Conservation (phyloP, 2,888 invertebrate species). For the Stomorhina lunata region DNA sequence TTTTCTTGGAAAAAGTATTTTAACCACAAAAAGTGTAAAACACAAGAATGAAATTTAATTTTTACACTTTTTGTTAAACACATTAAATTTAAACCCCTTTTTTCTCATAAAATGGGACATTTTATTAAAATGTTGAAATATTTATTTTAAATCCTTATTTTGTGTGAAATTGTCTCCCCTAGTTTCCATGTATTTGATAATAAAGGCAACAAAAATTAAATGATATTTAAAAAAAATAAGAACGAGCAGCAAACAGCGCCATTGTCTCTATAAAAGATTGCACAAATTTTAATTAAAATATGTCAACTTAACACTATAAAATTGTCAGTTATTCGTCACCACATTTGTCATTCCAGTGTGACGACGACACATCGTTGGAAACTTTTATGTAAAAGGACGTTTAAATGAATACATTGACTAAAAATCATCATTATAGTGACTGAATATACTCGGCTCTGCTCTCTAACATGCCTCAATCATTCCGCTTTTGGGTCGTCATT, state of each 20-base stretch:
- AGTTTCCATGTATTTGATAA: constrained; percentile 21
- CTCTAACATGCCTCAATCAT: no score
- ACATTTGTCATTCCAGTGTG: not conserved
- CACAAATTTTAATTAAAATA: constrained; percentile 58
- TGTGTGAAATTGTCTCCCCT: not conserved
- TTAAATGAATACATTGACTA: no score
- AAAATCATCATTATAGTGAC: no score
- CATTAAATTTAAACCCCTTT: not conserved
- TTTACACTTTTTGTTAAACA: not conserved
- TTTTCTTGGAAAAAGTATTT: not conserved
- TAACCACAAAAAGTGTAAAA: not conserved
- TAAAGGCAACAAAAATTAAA: not conserved
- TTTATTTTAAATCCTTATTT: not conserved
- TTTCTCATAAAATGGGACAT: not conserved
- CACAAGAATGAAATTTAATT: not conserved
- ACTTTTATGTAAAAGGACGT: no score
- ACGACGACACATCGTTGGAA: not conserved
- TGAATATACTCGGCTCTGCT: no score
- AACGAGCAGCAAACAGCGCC: no score
- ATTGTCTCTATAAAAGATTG: not conserved
- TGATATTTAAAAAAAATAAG: not conserved
- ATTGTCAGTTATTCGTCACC: constrained; percentile 53
- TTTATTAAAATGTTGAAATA: not conserved
- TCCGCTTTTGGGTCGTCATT: no score
- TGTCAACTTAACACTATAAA: constrained; percentile 59